A percentile compares a stretch with the other conserved stretches of the same genome.
These are phyloP conservation scores for Ophioninae sp. DNA, from an alignment of 2,888 invertebrate species.

Conservation along the genomic window DNA sequence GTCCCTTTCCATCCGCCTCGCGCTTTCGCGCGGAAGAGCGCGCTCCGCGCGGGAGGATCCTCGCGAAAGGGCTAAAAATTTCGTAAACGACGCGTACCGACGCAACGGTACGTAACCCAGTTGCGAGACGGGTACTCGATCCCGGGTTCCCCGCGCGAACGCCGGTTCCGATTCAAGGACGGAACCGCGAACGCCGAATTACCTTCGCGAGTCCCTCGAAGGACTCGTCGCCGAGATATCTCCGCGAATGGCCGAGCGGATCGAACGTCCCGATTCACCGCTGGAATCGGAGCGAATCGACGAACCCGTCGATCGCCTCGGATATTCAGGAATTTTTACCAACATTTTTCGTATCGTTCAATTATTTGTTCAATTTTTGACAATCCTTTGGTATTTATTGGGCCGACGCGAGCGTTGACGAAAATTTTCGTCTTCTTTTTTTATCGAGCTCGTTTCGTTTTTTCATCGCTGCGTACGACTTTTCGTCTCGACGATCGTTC, in stretches of 20 bases:
- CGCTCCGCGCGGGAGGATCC: constrained; percentile 34
- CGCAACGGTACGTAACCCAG: constrained; percentile 47
- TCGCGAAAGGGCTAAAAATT: constrained; percentile 52
- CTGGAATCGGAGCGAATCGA: background rate
- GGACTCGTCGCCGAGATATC: background rate
- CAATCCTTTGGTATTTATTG: background rate
- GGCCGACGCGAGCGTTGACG: background rate
- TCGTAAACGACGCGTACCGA: constrained; percentile 58
- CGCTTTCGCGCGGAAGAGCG: constrained; percentile 42
- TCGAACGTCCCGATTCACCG: background rate
- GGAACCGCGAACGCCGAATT: background rate
- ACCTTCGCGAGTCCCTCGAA: constrained; percentile 1
- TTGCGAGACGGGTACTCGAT: constrained; percentile 40
- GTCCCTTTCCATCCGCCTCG: constrained; percentile 57
- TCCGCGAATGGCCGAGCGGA: background rate
- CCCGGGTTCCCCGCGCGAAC: constrained; percentile 27
- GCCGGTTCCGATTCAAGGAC: constrained; percentile 35
- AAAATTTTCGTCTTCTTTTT: background rate
- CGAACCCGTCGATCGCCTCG: background rate
- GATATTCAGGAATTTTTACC: background rate
- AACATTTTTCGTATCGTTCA: background rate
- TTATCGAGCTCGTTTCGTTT: background rate
- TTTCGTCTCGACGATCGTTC: background rate
- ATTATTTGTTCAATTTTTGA: background rate
- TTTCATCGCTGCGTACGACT: background rate